Conservation (phyloP, 2,797 vertebrate species). For the Esox masquinongy region DNA sequence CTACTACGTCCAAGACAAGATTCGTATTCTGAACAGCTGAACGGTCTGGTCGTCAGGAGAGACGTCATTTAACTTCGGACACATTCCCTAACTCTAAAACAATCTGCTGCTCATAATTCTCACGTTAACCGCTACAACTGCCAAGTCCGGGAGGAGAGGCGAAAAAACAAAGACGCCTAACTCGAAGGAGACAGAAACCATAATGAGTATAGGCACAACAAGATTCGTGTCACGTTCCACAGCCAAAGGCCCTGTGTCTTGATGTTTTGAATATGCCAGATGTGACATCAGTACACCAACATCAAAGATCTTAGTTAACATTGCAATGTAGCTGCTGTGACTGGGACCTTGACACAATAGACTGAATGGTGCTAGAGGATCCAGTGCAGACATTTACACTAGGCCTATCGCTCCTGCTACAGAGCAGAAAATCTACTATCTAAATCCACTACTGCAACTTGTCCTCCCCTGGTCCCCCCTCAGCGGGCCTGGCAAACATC, state of each 20-base stretch:
- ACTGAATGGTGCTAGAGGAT: not conserved
- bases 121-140: slow-evolving; percentile 11
- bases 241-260: not conserved
- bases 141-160: not conserved
- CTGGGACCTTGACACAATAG: not conserved
- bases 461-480: not conserved
- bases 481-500: slow-evolving; percentile 17
- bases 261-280: not conserved
- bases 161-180: not conserved
- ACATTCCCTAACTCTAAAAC: slow-evolving; percentile 41
- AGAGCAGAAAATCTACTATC: slow-evolving; percentile 22
- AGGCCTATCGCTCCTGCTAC: not conserved
- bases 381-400: not conserved
- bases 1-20: slow-evolving; percentile 21
- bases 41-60: slow-evolving; percentile 31
- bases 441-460: slow-evolving; percentile 1
- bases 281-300: not conserved
- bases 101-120: slow-evolving; percentile 50
- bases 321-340: not conserved
- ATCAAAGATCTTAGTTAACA: not conserved
- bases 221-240: not conserved
- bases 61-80: slow-evolving; percentile 22
- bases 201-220: not conserved
- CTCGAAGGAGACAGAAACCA: not conserved
- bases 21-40: slow-evolving; percentile 17